Conservation (phyloP, 2,113 vertebrate species). For the Paradisaea rubra region DNA sequence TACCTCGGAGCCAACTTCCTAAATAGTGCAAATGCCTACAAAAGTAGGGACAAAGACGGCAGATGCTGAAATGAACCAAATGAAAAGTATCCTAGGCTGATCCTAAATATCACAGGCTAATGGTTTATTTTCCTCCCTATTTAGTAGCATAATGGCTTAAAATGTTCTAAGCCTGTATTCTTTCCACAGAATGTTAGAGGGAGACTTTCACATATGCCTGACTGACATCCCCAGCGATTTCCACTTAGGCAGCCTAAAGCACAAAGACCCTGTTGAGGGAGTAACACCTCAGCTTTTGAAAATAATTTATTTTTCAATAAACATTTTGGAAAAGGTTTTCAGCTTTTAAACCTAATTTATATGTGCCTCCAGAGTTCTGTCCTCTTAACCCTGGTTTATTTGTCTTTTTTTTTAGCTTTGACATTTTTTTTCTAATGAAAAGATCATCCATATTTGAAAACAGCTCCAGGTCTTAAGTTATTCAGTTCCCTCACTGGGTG, state of each 20-base stretch:
- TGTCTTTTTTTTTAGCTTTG: neutral
- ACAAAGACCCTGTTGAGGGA: neutral
- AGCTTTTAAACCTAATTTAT: neutral
- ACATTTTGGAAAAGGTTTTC: neutral
- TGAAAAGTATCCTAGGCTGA: neutral
- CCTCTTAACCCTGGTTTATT: neutral
- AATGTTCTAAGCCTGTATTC: neutral
- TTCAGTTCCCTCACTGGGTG: neutral
- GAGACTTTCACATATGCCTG: neutral
- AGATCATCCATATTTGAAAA: neutral
- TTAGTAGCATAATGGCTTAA: neutral
- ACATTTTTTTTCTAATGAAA: neutral
- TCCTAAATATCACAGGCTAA: neutral
- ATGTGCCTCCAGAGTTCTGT: neutral
- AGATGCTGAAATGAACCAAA: slow-evolving; percentile 3
- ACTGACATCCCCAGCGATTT: neutral
- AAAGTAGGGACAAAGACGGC: neutral
- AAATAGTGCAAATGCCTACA: slow-evolving; percentile 7
- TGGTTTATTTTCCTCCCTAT: neutral
- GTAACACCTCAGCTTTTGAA: neutral
- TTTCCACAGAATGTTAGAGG: neutral
- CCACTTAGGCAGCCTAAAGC: neutral
- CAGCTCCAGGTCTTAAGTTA: neutral
- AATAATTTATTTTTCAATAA: neutral
- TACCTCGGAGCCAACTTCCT: slow-evolving; percentile 20